These are phyloP conservation scores for Triplophysa siluroides DNA, from an alignment of 2,113 vertebrate genomes.

Conservation along the genomic window DNA sequence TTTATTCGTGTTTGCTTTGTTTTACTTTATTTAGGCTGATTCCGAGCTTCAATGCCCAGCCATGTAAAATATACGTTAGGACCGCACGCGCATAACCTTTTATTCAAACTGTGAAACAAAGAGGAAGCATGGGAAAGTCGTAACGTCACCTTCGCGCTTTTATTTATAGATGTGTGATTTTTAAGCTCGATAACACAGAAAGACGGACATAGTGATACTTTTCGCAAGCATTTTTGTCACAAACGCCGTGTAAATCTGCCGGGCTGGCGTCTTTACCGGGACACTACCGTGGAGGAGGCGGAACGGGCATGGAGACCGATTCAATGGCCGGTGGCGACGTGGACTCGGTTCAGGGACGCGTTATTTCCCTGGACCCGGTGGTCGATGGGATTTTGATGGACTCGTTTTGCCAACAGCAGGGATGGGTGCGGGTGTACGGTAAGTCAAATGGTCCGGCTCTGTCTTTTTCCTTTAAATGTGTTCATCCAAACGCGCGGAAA, in stretches of 20 bases:
- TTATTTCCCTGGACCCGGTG: conserved; percentile 71
- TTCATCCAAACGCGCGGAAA: background rate
- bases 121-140: conserved; percentile 12
- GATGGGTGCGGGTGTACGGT: conserved; percentile 92
- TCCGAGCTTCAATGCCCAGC: background rate
- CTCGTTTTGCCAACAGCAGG: conserved; percentile 88
- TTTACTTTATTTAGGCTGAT: background rate
- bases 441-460: conserved; percentile 56
- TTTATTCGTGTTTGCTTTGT: background rate
- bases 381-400: conserved; percentile 85
- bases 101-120: background rate
- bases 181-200: background rate
- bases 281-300: conserved; percentile 69
- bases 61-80: background rate
- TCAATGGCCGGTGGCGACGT: conserved; percentile 75
- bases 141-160: background rate
- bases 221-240: background rate
- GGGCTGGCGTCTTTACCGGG: conserved; percentile 58
- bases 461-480: background rate
- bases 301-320: conserved; percentile 75
- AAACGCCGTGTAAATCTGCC: conserved; percentile 61
- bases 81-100: background rate
- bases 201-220: background rate
- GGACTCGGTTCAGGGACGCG: conserved; percentile 73
- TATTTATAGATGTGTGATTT: background rate